phyloP scores from a whole-genome alignment of 2,797 vertebrate species.

The Carapus acus region DNA sequence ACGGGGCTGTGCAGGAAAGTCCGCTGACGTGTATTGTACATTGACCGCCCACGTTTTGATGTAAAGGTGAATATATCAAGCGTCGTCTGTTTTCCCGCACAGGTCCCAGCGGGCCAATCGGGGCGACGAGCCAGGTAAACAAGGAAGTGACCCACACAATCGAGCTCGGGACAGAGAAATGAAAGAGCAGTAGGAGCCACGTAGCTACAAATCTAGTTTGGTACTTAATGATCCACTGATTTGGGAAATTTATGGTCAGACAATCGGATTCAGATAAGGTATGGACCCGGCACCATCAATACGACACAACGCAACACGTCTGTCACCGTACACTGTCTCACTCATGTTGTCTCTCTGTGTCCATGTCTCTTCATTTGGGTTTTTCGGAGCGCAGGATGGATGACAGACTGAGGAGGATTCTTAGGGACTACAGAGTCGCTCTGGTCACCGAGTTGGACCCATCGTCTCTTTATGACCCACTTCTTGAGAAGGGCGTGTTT shows the following conservation, averaged over 20 bases:
- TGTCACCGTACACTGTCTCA: too few species aligned
- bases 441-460: conserved; percentile 75
- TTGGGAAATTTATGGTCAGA: too few species aligned
- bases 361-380: too few species aligned
- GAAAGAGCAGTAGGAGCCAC: too few species aligned
- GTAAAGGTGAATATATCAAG: not conserved
- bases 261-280: too few species aligned
- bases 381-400: conserved; percentile 72
- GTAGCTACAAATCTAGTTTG: too few species aligned
- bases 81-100: not conserved
- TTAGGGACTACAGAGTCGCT: conserved; percentile 66
- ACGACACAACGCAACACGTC: too few species aligned
- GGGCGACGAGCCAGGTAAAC: conserved; percentile 57
- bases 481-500: conserved; percentile 78
- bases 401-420: conserved; percentile 64
- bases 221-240: too few species aligned
- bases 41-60: rapidly evolving
- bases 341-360: too few species aligned
- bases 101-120: conserved; percentile 51
- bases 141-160: conserved; percentile 51
- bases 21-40: rapidly evolving
- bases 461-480: conserved; percentile 71
- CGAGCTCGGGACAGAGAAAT: not conserved
- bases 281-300: too few species aligned
- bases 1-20: too few species aligned